Percentiles rank a stretch among this genome's conserved stretches.
Conservation (phyloP, 2,113 vertebrate species). For the Prionailurus viverrinus region DNA sequence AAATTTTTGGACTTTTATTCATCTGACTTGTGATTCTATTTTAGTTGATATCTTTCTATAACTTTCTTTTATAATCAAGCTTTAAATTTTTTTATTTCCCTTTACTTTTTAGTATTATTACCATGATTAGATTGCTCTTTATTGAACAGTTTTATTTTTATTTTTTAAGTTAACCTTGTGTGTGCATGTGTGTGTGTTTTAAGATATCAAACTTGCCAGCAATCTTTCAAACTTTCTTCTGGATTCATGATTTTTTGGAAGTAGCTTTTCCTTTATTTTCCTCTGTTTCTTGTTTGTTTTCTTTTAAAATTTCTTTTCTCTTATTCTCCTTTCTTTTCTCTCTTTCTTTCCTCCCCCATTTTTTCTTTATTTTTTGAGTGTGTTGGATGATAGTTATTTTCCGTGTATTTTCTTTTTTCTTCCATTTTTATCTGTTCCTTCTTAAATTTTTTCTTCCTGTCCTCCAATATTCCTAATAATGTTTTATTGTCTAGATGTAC, state of each 20-base stretch:
- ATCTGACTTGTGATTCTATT: not conserved
- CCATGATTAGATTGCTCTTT: not conserved
- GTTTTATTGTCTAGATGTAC: not conserved
- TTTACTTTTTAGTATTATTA: not conserved
- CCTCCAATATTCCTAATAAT: not conserved
- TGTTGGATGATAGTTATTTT: not conserved
- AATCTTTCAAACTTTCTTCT: not conserved
- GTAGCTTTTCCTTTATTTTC: not conserved
- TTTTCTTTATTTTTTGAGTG: not conserved
- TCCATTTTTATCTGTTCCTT: not conserved
- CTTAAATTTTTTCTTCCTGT: not conserved
- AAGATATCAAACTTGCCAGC: not conserved
- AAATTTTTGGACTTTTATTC: not conserved
- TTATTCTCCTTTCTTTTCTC: not conserved
- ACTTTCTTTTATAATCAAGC: not conserved
- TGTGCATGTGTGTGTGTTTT: not conserved
- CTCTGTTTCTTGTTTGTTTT: not conserved
- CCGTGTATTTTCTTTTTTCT: not conserved
- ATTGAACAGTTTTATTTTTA: not conserved
- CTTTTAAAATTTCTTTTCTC: not conserved
- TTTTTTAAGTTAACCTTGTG: not conserved
- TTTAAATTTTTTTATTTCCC: not conserved
- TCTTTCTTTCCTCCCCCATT: not conserved
- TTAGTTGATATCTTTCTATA: not conserved
- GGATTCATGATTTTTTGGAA: not conserved